phyloP scores from a whole-genome alignment of 2,888 invertebrate species.

The Agrilus mali region DNA sequence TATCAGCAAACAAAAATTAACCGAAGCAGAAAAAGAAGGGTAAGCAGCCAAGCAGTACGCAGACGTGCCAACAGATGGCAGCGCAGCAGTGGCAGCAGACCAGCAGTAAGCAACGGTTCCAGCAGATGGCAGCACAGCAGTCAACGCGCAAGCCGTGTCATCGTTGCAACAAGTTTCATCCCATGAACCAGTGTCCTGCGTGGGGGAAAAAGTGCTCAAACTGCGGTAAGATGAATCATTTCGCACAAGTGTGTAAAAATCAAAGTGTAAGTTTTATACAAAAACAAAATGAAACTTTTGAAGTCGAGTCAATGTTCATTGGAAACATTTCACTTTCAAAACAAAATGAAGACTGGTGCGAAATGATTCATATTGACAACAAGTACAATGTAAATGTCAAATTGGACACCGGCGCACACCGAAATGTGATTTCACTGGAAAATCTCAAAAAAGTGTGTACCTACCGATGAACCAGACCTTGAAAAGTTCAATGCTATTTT shows the following conservation, averaged over 20 bases:
- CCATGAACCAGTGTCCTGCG: conserved; percentile 2
- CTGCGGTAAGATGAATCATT: conserved; percentile 2
- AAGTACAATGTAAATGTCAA: conserved; percentile 1
- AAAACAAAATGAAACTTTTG: too few relatives aligned
- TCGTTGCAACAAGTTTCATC: not conserved
- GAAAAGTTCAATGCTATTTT: too few relatives aligned
- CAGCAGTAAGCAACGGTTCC: too few relatives aligned
- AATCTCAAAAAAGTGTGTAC: too few relatives aligned
- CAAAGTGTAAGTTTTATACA: conserved; percentile 1
- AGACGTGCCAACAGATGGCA: too few relatives aligned
- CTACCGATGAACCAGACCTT: too few relatives aligned
- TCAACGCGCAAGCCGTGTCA: conserved; percentile 1
- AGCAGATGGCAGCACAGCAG: too few relatives aligned
- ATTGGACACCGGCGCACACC: conserved; percentile 4
- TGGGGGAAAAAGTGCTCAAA: conserved; percentile 1
- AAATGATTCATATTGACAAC: not conserved
- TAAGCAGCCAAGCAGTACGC: too few relatives aligned
- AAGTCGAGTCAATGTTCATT: conserved; percentile 1
- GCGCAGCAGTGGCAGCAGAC: too few relatives aligned
- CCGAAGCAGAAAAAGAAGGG: too few relatives aligned
- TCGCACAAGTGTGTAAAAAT: not conserved
- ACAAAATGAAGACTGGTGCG: not conserved
- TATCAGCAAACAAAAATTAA: too few relatives aligned
- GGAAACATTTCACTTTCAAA: too few relatives aligned
- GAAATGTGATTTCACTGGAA: not conserved